phyloP scores from a whole-genome alignment of 2,888 invertebrate species.

The Melieria crassipennis region DNA sequence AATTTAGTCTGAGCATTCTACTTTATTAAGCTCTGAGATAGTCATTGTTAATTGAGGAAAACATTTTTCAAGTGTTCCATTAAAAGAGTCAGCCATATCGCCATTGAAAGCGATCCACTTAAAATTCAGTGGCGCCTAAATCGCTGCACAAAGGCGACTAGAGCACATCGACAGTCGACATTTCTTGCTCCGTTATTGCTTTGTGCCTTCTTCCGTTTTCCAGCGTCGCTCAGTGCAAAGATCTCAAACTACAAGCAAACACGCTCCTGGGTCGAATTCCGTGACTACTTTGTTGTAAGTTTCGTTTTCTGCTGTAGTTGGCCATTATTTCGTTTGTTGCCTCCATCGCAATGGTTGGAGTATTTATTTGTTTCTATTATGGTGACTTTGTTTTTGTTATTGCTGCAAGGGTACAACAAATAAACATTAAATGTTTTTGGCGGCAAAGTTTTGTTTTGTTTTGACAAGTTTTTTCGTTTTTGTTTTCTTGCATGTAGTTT shows the following conservation, averaged over 20 bases:
- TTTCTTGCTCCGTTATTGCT: too few species aligned
- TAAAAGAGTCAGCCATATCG: too few species aligned
- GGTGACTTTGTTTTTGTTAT: background rate
- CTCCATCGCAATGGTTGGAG: background rate
- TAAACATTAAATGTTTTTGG: too few species aligned
- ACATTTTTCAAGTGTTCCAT: too few species aligned
- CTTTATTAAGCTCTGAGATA: too few species aligned
- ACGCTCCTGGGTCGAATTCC: constrained; percentile 22
- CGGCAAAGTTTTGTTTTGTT: constrained; percentile 2
- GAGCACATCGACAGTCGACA: too few species aligned
- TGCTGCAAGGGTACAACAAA: background rate
- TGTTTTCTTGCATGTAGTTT: background rate
- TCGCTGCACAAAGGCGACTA: too few species aligned
- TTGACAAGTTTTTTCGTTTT: background rate
- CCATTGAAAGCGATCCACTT: too few species aligned
- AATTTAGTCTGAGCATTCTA: too few species aligned
- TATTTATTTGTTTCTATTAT: background rate
- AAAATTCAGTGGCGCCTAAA: too few species aligned
- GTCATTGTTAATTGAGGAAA: too few species aligned
- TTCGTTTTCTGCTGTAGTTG: constrained; percentile 21
- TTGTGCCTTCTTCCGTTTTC: too few species aligned
- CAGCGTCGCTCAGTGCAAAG: background rate
- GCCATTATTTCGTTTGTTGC: constrained; percentile 1
- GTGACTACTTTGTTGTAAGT: constrained; percentile 32
- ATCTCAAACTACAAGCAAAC: background rate